Percentiles rank a stretch among this genome's conserved stretches.
Conservation (phyloP, 92 coral and sea anemone species). For the Phenganax stokvisi region DNA sequence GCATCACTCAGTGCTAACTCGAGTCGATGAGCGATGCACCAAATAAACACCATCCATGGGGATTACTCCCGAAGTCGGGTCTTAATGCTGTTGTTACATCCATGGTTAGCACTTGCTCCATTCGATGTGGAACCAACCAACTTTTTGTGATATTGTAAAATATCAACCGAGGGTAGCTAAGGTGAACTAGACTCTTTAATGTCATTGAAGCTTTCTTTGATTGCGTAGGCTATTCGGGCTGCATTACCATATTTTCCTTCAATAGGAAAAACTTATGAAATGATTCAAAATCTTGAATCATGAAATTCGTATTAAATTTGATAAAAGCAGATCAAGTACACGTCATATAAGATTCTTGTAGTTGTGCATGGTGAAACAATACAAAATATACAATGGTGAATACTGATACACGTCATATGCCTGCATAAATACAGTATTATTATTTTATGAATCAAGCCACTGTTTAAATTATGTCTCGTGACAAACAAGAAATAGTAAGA, state of each 20-base stretch:
- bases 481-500: too few species aligned
- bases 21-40: slow-evolving; percentile 40
- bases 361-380: too few species aligned
- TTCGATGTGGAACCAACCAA: slow-evolving; percentile 31
- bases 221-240: not conserved
- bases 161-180: slow-evolving; percentile 1
- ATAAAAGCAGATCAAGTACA: too few species aligned
- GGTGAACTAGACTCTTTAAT: not conserved
- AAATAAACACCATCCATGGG: slow-evolving; percentile 35
- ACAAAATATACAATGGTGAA: too few species aligned
- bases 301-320: too few species aligned
- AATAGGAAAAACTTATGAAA: too few species aligned
- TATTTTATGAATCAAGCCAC: too few species aligned
- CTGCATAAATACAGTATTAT: too few species aligned
- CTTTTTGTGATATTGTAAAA: slow-evolving; percentile 17
- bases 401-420: too few species aligned
- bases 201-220: slow-evolving; percentile 12
- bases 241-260: slow-evolving; percentile 6
- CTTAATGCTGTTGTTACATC: slow-evolving; percentile 28
- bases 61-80: slow-evolving; percentile 25
- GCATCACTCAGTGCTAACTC: slow-evolving; percentile 33
- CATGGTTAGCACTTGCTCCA: slow-evolving; percentile 38
- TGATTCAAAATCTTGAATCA: too few species aligned
- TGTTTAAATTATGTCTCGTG: too few species aligned
- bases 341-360: too few species aligned